Conservation (phyloP, 2,888 invertebrate species). For the Machimus rusticus region DNA sequence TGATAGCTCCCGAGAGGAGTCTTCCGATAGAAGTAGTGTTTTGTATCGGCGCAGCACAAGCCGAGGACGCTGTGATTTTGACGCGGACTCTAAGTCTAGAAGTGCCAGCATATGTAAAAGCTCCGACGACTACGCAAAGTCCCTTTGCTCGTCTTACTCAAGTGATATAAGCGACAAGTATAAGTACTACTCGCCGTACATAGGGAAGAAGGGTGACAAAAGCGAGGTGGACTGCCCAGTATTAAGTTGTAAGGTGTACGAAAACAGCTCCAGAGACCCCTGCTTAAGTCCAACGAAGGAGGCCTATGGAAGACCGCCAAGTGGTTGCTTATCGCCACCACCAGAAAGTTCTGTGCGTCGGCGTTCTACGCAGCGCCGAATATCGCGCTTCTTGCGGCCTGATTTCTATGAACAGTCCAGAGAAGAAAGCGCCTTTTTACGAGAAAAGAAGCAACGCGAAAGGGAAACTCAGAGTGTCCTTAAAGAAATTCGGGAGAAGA, state of each 20-base stretch:
- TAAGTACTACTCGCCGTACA: constrained; percentile 60
- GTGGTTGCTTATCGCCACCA: constrained; percentile 56
- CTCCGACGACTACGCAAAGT: constrained; percentile 55
- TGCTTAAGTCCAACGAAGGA: constrained; percentile 47
- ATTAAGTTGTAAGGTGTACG: constrained; percentile 55
- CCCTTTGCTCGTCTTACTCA: constrained; percentile 55
- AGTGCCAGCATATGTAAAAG: constrained; percentile 55
- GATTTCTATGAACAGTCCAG: constrained; percentile 76
- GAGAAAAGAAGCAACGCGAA: constrained; percentile 69
- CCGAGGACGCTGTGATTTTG: constrained; percentile 50
- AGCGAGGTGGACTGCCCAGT: constrained; percentile 49
- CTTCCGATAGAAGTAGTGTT: constrained; percentile 50
- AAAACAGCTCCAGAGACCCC: constrained; percentile 50
- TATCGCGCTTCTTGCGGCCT: constrained; percentile 78
- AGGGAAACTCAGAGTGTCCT: constrained; percentile 73
- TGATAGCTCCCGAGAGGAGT: constrained; percentile 46
- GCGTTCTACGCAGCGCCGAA: constrained; percentile 67
- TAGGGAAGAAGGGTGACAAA: constrained; percentile 53
- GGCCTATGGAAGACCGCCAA: constrained; percentile 56
- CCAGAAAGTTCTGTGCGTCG: constrained; percentile 55
- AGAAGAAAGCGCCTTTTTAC: constrained; percentile 72
- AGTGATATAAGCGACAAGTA: constrained; percentile 61
- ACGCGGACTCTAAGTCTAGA: constrained; percentile 51
- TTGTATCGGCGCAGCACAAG: constrained; percentile 51
- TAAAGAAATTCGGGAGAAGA: constrained; percentile 72